A percentile compares a stretch with the other conserved stretches of the same genome.
These are phyloP conservation scores for Percina caprodes DNA, from an alignment of 2,113 vertebrate genomes.

Conservation along the genomic window DNA sequence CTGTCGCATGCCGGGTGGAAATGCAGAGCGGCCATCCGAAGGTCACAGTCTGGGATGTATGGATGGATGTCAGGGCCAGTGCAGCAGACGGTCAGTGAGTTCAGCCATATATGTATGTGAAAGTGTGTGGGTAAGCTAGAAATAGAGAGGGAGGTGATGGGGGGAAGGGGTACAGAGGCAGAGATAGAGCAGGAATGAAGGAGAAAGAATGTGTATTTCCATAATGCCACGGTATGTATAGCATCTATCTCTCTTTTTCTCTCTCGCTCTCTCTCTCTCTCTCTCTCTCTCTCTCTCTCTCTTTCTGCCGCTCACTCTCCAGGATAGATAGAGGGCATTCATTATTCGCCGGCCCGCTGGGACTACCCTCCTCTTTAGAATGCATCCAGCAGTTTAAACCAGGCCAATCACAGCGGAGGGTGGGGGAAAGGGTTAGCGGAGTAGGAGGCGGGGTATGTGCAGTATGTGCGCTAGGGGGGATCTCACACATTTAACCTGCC, in stretches of 20 bases:
- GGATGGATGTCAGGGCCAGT: constrained; percentile 49
- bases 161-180: not conserved
- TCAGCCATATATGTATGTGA: constrained; percentile 42
- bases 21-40: constrained; percentile 34
- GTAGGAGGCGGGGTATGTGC: not conserved
- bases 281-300: constrained; percentile 15
- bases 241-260: constrained; percentile 38
- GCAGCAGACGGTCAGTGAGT: constrained; percentile 57
- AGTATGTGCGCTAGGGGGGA: not conserved
- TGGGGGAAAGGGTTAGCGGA: constrained; percentile 28
- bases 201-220: constrained; percentile 23
- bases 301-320: constrained; percentile 48
- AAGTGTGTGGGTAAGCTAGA: constrained; percentile 27
- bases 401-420: constrained; percentile 61
- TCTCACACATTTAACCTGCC: constrained; percentile 37
- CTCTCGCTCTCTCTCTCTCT: constrained; percentile 40
- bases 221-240: constrained; percentile 54
- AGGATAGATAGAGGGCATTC: constrained; percentile 78
- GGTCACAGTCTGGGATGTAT: constrained; percentile 61
- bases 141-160: constrained; percentile 23
- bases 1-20: not conserved
- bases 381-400: constrained; percentile 72
- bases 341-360: constrained; percentile 73
- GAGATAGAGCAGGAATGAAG: not conserved
- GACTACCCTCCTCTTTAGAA: constrained; percentile 73